phyloP scores from a whole-genome alignment of 2,888 invertebrate genomes.

The Hybos culiciformis region DNA sequence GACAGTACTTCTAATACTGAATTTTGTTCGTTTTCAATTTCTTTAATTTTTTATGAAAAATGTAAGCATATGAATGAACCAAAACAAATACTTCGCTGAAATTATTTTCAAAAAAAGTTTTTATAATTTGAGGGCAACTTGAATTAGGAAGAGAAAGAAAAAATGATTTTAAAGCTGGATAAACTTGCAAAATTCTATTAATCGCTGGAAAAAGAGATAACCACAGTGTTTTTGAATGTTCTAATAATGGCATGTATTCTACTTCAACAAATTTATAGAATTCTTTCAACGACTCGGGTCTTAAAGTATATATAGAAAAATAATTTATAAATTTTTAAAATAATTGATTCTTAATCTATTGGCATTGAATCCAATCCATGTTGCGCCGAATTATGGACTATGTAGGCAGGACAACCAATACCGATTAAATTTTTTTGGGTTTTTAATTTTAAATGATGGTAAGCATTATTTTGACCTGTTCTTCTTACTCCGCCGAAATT shows the following conservation, averaged over 20 bases:
- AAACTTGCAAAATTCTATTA: not conserved
- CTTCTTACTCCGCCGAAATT: slow-evolving; percentile 15
- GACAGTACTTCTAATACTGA: not conserved
- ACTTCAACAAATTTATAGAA: not conserved
- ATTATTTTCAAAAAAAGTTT: slow-evolving; percentile 2
- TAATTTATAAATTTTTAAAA: too few species aligned
- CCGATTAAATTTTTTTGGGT: not conserved
- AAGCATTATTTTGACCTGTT: slow-evolving; percentile 11
- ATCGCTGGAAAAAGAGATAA: not conserved
- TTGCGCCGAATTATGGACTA: slow-evolving; percentile 4
- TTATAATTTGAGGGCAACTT: too few species aligned
- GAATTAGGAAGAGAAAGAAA: too few species aligned
- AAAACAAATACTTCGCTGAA: too few species aligned
- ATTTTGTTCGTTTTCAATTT: not conserved
- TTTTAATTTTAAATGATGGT: slow-evolving; percentile 2
- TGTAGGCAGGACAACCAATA: slow-evolving; percentile 1
- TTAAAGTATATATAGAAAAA: too few species aligned
- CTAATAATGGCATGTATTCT: not conserved
- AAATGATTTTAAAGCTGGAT: too few species aligned
- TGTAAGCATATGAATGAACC: too few species aligned
- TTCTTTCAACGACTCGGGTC: too few species aligned
- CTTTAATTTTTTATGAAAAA: not conserved
- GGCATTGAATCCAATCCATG: slow-evolving; percentile 1
- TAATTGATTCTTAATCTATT: too few species aligned
- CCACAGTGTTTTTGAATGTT: not conserved